Evolutionary conservation across 1,140 invertebrate species (phyloP).

Genomic region (Lerema accius): DNA sequence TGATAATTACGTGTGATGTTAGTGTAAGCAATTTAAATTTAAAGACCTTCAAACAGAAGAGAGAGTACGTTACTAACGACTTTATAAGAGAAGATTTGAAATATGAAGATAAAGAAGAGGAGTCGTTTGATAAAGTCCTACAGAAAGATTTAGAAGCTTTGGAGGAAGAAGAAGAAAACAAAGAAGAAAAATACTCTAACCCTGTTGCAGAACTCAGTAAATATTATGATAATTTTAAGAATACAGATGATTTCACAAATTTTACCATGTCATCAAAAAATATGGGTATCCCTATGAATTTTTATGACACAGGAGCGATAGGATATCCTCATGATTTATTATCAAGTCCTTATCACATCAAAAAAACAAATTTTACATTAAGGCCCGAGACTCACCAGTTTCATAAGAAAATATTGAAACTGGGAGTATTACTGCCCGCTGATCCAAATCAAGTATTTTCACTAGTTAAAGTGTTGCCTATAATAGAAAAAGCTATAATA

Average conservation of each 20-base stretch:
- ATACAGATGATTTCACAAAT: slow-evolving; percentile 51
- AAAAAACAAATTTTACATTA: slow-evolving; percentile 70
- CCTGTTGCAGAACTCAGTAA: slow-evolving; percentile 51
- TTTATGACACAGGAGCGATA: slow-evolving; percentile 80
- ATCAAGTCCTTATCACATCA: slow-evolving; percentile 63
- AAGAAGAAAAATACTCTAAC: slow-evolving; percentile 53
- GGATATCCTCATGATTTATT: slow-evolving; percentile 68
- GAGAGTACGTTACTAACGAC: slow-evolving; percentile 30
- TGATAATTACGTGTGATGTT: slow-evolving; percentile 78
- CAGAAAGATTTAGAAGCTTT: slow-evolving; percentile 44
- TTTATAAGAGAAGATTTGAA: slow-evolving; percentile 37
- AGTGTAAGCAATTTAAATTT: slow-evolving; percentile 68
- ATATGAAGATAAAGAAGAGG: slow-evolving; percentile 34
- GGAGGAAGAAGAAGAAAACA: slow-evolving; percentile 51
- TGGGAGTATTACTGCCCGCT: slow-evolving; percentile 88
- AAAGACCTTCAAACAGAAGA: slow-evolving; percentile 45
- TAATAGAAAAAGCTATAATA: slow-evolving; percentile 88
- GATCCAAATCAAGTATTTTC: slow-evolving; percentile 86
- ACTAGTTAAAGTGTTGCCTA: slow-evolving; percentile 88
- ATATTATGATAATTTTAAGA: slow-evolving; percentile 58
- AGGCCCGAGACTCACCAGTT: slow-evolving; percentile 58
- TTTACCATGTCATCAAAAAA: slow-evolving; percentile 39
- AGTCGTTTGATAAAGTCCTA: slow-evolving; percentile 39
- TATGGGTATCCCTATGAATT: slow-evolving; percentile 55
- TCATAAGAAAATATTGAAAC: slow-evolving; percentile 77